Evolutionary conservation across 2,888 invertebrate genomes (phyloP).

Genomic region (Euplexia lucipara): DNA sequence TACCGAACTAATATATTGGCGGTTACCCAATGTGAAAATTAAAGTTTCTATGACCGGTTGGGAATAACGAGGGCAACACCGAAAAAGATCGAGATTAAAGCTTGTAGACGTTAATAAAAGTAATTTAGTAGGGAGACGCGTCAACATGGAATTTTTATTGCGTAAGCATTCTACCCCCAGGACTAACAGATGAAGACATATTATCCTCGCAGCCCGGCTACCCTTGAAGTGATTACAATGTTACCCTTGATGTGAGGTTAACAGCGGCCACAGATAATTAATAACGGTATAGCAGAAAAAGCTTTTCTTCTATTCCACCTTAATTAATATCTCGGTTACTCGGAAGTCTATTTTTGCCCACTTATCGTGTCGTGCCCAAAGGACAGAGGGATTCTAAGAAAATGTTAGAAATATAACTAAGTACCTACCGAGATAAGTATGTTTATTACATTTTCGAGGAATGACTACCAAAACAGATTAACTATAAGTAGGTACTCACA

Average conservation of each 20-base stretch:
- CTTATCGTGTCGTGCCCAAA: not conserved
- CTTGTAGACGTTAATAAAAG: constrained; percentile 75
- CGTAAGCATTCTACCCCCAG: constrained; percentile 68
- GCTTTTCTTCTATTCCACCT: constrained; percentile 37
- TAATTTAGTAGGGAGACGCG: constrained; percentile 75
- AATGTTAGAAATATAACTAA: too few relatives aligned
- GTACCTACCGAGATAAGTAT: constrained; percentile 1
- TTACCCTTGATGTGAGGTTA: constrained; percentile 54
- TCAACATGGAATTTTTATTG: constrained; percentile 79
- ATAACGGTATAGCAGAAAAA: constrained; percentile 33
- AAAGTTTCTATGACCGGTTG: constrained; percentile 29
- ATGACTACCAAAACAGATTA: not conserved
- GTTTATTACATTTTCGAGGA: not conserved
- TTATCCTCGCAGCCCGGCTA: constrained; percentile 61
- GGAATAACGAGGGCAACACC: constrained; percentile 52
- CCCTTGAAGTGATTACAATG: constrained; percentile 55
- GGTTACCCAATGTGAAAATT: constrained; percentile 42
- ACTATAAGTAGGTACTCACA: not conserved
- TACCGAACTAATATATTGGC: constrained; percentile 8
- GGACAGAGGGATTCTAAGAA: not conserved
- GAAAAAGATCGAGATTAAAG: constrained; percentile 71
- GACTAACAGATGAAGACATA: constrained; percentile 78
- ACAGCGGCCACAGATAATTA: constrained; percentile 52
- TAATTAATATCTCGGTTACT: constrained; percentile 44
- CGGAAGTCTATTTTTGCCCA: constrained; percentile 17